These are phyloP conservation scores for Enteromius afrohamiltoni DNA, from an alignment of 2,797 vertebrate genomes.

Conservation along the genomic window DNA sequence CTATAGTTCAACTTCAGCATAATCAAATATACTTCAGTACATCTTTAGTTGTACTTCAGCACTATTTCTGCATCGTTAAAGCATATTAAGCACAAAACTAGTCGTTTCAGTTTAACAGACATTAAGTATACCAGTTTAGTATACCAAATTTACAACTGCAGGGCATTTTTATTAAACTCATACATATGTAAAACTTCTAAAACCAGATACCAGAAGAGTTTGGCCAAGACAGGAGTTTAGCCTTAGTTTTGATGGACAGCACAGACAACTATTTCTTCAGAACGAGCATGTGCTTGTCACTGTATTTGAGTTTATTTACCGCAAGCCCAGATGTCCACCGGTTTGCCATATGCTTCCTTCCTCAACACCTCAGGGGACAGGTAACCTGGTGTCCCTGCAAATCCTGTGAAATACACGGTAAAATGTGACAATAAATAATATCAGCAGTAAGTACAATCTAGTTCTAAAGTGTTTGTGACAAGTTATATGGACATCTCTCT, in stretches of 20 bases:
- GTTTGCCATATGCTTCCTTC: conserved; percentile 98
- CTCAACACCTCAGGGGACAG: conserved; percentile 95
- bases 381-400: conserved; percentile 96
- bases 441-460: not conserved
- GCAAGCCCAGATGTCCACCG: conserved; percentile 99
- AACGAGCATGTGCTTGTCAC: conserved; percentile 37
- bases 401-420: conserved; percentile 77
- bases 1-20: too few species aligned
- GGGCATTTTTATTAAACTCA: not conserved
- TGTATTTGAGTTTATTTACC: conserved; percentile 79
- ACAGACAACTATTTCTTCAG: not conserved
- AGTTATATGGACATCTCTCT: not conserved
- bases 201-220: not conserved
- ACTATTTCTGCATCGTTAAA: not conserved
- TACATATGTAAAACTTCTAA: not conserved
- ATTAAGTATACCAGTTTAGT: not conserved
- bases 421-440: not conserved
- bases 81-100: not conserved
- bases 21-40: too few species aligned
- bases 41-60: not conserved
- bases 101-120: not conserved
- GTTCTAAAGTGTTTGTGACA: not conserved
- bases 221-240: not conserved
- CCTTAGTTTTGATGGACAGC: not conserved
- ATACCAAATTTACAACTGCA: not conserved